Evolutionary conservation across 2,113 vertebrate genomes (phyloP), one percentile per base, ranked within the genome.

Genomic region (Eubucco bourcierii): DNA sequence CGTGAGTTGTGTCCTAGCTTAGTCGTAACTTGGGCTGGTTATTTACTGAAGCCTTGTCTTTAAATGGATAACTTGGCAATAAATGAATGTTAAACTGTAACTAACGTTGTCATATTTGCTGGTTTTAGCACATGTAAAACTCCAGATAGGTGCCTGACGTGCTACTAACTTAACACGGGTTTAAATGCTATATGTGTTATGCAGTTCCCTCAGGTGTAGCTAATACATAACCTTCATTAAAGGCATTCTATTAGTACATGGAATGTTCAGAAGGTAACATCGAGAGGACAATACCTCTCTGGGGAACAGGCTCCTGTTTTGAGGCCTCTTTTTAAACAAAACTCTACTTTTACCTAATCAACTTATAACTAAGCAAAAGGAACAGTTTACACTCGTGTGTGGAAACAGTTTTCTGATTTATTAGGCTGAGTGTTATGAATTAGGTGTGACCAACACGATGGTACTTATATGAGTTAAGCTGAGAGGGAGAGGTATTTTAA

Each of bases 1-100:
- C 31, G 4, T 0, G 20, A 33, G 81, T 24, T 23, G 15, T 19
- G 46, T 3, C 37, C 25, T 10, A 19, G 46, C 46, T 77, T 18
- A 31, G 73, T 14, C 23, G 28, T n/a, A 8, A 53, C 15, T 37
- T 5, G 70, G 37, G 50, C 71, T 74, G 85, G 53, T 59, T 74
- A n/a, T 31, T 90, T 64, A 8, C 84, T 41, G 77, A 58, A 28
- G 19, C 31, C 2, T 50, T n/a, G 71, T 24, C 82, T 82, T 55
- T 34, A 25, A 67, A 75, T 86, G 82, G 68, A 0, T 93, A 80
- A 90, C 82, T 37, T 17, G 81, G 1, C 87, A 89, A 11, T 71
- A 88, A 93, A 29, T n/a, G 25, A 23, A 7, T 3, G 72, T 93
- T 93, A 80, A 94, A 60, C n/a, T 78, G 66, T 90, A 91, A 87